These are phyloP conservation scores for Phoxinus dragarum DNA, from an alignment of 2,797 vertebrate genomes.

Conservation along the genomic window DNA sequence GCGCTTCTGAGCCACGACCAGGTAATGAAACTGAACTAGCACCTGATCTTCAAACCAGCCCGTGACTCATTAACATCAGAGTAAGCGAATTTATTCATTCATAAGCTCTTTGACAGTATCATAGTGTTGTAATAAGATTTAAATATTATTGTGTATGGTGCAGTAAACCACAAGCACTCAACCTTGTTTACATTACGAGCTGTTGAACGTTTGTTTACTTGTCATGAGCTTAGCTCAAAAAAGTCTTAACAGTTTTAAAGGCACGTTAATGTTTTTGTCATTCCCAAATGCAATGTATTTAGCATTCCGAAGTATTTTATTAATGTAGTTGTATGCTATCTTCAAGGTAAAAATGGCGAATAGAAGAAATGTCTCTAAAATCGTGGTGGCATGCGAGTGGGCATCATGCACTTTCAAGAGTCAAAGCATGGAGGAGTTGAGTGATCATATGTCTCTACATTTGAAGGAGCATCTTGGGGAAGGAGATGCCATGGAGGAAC, in stretches of 20 bases:
- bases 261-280: neutral
- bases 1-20: neutral
- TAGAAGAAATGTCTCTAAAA: constrained; percentile 66
- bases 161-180: neutral
- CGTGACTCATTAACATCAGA: neutral
- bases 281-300: neutral
- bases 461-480: constrained; percentile 76
- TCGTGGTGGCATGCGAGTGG: constrained; percentile 76
- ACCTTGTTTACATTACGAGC: neutral
- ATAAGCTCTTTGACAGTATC: neutral
- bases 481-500: constrained; percentile 80
- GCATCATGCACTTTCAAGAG: constrained; percentile 75
- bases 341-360: constrained; percentile 69
- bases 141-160: neutral
- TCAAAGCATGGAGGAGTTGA: constrained; percentile 74
- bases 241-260: neutral
- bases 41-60: neutral
- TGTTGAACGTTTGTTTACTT: constrained; percentile 9
- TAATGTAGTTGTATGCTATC: neutral
- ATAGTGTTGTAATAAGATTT: neutral
- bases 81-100: constrained; percentile 11
- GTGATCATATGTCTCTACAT: constrained; percentile 75
- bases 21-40: neutral
- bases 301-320: neutral
- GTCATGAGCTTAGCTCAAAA: neutral